Percentiles rank a stretch among this genome's conserved stretches.
These are phyloP conservation scores for Typhlichthys eigenmanni DNA, from an alignment of 2,797 vertebrate genomes.

Conservation along the genomic window DNA sequence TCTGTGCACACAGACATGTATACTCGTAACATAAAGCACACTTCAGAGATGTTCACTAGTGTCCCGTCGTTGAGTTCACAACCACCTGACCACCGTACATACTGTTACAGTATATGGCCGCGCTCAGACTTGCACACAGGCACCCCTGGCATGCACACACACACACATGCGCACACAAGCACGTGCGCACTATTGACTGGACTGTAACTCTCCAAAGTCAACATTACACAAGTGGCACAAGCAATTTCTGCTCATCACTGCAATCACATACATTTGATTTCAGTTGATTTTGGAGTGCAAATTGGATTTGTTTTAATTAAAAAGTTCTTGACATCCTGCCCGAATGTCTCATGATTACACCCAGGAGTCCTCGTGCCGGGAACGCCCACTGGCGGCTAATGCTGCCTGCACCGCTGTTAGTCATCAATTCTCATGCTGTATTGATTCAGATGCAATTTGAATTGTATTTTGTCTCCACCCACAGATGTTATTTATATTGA, in stretches of 20 bases:
- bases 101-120: constrained; percentile 33
- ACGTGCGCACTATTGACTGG: neutral
- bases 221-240: constrained; percentile 10
- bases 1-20: neutral
- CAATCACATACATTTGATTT: constrained; percentile 21
- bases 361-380: neutral
- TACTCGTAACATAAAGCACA: neutral
- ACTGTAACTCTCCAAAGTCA: constrained; percentile 9
- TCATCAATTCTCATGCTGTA: neutral
- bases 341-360: neutral
- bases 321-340: neutral
- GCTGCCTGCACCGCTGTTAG: neutral
- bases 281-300: constrained; percentile 15
- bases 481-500: neutral
- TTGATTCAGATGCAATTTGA: neutral
- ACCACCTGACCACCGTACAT: neutral
- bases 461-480: neutral
- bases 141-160: constrained; percentile 25
- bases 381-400: neutral
- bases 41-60: too few relatives aligned
- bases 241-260: constrained; percentile 22
- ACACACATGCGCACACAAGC: neutral
- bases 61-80: too few relatives aligned
- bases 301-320: constrained; percentile 13
- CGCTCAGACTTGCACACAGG: neutral